Evolutionary conservation across 1,140 invertebrate species (phyloP).

Genomic region (Pogonomyrmex barbatus): DNA sequence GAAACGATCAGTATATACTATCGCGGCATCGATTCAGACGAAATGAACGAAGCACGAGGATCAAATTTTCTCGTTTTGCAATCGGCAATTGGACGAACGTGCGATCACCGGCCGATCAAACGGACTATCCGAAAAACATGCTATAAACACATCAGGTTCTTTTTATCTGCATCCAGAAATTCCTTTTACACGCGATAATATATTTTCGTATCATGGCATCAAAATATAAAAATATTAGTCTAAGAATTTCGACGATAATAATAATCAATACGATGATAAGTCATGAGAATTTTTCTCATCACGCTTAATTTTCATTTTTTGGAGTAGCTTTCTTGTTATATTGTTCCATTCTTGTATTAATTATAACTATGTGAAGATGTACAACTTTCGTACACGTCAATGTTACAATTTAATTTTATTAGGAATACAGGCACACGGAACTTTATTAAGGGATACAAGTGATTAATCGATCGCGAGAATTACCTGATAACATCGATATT

Average conservation of each 20-base stretch:
- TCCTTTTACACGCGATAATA: not conserved
- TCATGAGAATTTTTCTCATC: not conserved
- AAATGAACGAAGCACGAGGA: conserved; percentile 36
- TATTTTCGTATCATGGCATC: not conserved
- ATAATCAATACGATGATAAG: not conserved
- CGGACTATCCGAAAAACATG: conserved; percentile 14
- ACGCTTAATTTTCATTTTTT: not conserved
- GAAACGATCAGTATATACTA: conserved; percentile 31
- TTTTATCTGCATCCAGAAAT: conserved; percentile 9
- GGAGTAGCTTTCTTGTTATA: not conserved
- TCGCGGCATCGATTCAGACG: conserved; percentile 17
- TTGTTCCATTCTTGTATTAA: not conserved
- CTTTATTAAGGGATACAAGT: conserved; percentile 47
- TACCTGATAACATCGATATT: conserved; percentile 47
- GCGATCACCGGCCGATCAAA: conserved; percentile 36
- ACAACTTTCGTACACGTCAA: conserved; percentile 20
- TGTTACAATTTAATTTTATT: conserved; percentile 44
- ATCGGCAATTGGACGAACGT: conserved; percentile 19
- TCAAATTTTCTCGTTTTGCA: conserved; percentile 64
- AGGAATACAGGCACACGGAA: conserved; percentile 12
- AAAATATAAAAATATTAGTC: not conserved
- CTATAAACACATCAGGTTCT: conserved; percentile 41
- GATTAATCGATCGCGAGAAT: conserved; percentile 58
- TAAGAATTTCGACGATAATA: not conserved
- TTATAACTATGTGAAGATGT: not conserved